These are phyloP conservation scores for Leucophenga montana DNA, from an alignment of 2,888 invertebrate species.

Conservation along the genomic window DNA sequence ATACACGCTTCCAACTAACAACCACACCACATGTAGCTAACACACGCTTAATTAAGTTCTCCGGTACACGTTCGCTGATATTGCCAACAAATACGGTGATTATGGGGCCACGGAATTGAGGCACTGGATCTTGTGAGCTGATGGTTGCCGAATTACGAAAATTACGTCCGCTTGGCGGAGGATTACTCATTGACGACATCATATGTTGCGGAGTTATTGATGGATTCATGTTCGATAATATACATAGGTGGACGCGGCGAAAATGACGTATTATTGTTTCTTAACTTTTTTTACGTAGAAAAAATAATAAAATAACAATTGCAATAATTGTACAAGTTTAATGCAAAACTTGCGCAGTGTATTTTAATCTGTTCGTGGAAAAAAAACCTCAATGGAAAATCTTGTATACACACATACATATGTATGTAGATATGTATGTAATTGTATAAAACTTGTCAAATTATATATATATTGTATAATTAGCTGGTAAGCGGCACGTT, in stretches of 20 bases:
- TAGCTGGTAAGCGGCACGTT: too few relatives aligned
- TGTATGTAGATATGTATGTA: too few relatives aligned
- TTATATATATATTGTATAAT: too few relatives aligned
- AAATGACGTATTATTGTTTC: constrained; percentile 82
- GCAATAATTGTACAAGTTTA: too few relatives aligned
- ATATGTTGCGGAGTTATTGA: constrained; percentile 80
- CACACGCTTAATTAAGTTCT: constrained; percentile 94
- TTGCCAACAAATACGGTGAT: constrained; percentile 97
- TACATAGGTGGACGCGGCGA: constrained; percentile 89
- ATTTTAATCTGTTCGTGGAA: too few relatives aligned
- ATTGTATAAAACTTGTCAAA: too few relatives aligned
- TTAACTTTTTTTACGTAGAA: background rate
- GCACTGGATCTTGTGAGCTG: constrained; percentile 71
- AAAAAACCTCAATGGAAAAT: too few relatives aligned
- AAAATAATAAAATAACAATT: too few relatives aligned
- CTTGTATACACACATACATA: too few relatives aligned
- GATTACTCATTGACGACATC: constrained; percentile 74
- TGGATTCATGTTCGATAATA: constrained; percentile 83
- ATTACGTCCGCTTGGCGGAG: constrained; percentile 70
- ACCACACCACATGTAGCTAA: constrained; percentile 95
- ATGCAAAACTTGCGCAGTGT: too few relatives aligned
- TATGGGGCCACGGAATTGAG: constrained; percentile 82
- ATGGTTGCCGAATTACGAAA: constrained; percentile 74
- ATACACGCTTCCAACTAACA: constrained; percentile 96
- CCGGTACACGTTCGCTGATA: constrained; percentile 95